Evolutionary conservation across 53 echinoderm and acorn worm species (phyloP).

Genomic region (Mesocentrotus franciscanus): DNA sequence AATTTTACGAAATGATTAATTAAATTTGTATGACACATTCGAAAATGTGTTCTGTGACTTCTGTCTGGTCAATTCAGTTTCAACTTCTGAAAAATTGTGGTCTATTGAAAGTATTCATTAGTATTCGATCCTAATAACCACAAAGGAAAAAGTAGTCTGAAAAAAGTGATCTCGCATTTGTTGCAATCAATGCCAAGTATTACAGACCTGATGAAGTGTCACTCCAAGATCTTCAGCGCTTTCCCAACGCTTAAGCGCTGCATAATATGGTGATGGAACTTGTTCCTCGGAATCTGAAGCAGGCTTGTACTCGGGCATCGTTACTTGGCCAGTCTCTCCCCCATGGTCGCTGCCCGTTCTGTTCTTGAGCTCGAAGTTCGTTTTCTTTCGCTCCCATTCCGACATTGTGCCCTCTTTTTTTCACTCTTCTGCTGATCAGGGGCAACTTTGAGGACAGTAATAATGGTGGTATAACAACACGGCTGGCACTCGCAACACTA

Average conservation of each 20-base stretch:
- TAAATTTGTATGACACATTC: too few relatives aligned
- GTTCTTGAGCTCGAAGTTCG: conserved; percentile 47
- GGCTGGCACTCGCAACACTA: conserved; percentile 58
- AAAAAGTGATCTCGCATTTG: too few relatives aligned
- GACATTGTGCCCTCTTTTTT: conserved; percentile 4
- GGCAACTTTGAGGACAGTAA: conserved; percentile 56
- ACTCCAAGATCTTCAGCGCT: conserved; percentile 85
- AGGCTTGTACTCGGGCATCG: conserved; percentile 64
- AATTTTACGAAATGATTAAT: too few relatives aligned
- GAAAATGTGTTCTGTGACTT: too few relatives aligned
- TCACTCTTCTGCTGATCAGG: conserved; percentile 23
- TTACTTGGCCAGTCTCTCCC: conserved; percentile 60
- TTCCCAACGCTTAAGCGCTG: conserved; percentile 74
- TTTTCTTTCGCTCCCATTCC: background rate
- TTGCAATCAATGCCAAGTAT: too few relatives aligned
- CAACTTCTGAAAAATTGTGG: too few relatives aligned
- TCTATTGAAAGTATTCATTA: too few relatives aligned
- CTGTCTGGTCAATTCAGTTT: too few relatives aligned
- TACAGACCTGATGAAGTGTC: conserved; percentile 90
- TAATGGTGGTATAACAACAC: conserved; percentile 40
- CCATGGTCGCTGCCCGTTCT: conserved; percentile 29
- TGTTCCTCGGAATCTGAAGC: too few relatives aligned
- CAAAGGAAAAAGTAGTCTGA: too few relatives aligned
- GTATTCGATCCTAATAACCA: too few relatives aligned
- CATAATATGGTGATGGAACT: too few relatives aligned